phyloP scores from a whole-genome alignment of 1,140 invertebrate species.

The Riptortus pedestris region DNA sequence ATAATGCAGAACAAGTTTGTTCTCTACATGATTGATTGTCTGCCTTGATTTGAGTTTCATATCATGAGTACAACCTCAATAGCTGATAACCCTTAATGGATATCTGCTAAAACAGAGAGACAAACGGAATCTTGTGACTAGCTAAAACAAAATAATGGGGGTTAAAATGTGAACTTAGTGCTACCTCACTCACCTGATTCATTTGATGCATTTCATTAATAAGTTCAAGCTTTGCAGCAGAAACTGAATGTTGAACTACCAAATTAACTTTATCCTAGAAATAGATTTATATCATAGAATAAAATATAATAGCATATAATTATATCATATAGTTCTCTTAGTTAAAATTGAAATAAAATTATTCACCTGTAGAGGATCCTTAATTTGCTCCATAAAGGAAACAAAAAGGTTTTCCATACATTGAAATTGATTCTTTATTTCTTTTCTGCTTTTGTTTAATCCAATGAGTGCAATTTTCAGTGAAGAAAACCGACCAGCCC shows the following conservation, averaged over 20 bases:
- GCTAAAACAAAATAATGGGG: too few species aligned
- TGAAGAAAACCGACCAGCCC: slow-evolving; percentile 19
- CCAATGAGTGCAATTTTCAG: slow-evolving; percentile 18
- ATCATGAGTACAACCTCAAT: too few species aligned
- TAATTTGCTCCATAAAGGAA: neutral
- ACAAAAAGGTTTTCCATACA: neutral
- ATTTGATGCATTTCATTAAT: slow-evolving; percentile 25
- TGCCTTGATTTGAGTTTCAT: too few species aligned
- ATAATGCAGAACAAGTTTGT: too few species aligned
- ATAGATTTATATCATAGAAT: neutral
- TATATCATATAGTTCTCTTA: neutral
- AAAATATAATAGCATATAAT: slow-evolving; percentile 4
- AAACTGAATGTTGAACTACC: slow-evolving; percentile 15
- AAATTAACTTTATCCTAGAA: slow-evolving; percentile 16
- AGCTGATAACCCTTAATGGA: too few species aligned
- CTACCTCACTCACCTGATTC: slow-evolving; percentile 27
- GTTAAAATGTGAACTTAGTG: too few species aligned
- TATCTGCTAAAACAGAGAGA: too few species aligned
- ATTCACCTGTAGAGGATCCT: neutral
- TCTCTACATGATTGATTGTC: too few species aligned
- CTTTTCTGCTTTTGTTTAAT: slow-evolving; percentile 14
- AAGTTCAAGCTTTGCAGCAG: slow-evolving; percentile 19
- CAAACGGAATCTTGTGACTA: too few species aligned
- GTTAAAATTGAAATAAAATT: neutral
- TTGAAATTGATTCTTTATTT: slow-evolving; percentile 7